Conservation (phyloP, 2,888 invertebrate genomes). For the Acholoe squamosa region DNA sequence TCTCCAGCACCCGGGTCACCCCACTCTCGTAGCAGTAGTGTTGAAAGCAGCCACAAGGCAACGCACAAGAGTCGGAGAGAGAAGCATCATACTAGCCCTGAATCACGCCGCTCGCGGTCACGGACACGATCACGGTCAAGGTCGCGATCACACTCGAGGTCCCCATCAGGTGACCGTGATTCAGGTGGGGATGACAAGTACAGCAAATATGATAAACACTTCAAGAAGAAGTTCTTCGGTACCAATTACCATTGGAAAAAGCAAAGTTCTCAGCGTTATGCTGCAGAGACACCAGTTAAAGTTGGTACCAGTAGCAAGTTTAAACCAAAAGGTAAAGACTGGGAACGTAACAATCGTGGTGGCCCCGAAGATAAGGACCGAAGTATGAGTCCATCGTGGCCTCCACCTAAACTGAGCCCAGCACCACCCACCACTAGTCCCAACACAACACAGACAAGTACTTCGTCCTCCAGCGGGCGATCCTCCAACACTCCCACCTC, state of each 20-base stretch:
- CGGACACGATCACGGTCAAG: conserved; percentile 32
- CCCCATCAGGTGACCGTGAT: conserved; percentile 15
- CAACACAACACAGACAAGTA: neutral
- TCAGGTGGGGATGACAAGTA: conserved; percentile 65
- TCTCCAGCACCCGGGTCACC: conserved; percentile 21
- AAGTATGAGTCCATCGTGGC: neutral
- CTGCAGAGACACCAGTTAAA: conserved; percentile 55
- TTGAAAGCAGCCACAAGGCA: conserved; percentile 38
- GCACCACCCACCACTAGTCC: conserved; percentile 29
- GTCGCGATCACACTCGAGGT: conserved; percentile 37
- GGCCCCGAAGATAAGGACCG: neutral
- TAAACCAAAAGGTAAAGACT: conserved; percentile 68
- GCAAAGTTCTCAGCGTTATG: conserved; percentile 63
- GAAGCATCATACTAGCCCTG: neutral
- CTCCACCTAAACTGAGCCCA: conserved; percentile 17
- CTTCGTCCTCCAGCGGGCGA: neutral
- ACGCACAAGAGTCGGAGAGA: conserved; percentile 32
- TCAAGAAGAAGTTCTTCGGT: conserved; percentile 71
- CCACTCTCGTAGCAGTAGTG: conserved; percentile 59
- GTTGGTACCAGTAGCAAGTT: conserved; percentile 40
- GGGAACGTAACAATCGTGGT: conserved; percentile 57
- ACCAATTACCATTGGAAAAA: conserved; percentile 63
- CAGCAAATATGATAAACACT: conserved; percentile 70
- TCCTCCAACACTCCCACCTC: neutral
- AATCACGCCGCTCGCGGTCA: conserved; percentile 20